Evolutionary conservation across 1,140 invertebrate species (phyloP).

Genomic region (Drosophila pseudoananassae): DNA sequence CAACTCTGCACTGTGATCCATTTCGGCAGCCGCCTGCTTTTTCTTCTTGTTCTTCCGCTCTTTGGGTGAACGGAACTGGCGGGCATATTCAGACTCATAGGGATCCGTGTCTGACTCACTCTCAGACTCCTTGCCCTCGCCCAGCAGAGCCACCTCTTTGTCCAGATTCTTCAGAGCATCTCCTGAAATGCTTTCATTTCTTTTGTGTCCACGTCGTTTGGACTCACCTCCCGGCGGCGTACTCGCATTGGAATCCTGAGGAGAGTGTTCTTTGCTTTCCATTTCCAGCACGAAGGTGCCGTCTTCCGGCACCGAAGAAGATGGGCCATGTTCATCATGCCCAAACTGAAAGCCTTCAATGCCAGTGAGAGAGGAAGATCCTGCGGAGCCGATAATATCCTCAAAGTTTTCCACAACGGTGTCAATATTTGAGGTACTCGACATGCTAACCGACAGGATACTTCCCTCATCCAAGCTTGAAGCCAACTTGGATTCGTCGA

Average conservation of each 20-base stretch:
- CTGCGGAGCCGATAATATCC: conserved; percentile 85
- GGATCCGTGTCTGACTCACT: conserved; percentile 83
- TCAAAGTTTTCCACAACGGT: conserved; percentile 86
- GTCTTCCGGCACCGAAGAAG: conserved; percentile 64
- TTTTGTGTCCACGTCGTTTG: conserved; percentile 85
- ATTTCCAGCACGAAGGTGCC: conserved; percentile 71
- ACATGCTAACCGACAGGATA: conserved; percentile 85
- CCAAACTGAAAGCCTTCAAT: conserved; percentile 75
- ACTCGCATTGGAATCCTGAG: conserved; percentile 72
- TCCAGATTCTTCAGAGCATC: conserved; percentile 72
- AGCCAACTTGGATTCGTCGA: conserved; percentile 83
- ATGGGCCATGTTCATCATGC: conserved; percentile 81
- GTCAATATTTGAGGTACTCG: conserved; percentile 85
- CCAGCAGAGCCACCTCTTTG: conserved; percentile 55
- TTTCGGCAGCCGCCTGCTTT: conserved; percentile 75
- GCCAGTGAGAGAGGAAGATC: conserved; percentile 81
- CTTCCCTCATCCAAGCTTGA: conserved; percentile 87
- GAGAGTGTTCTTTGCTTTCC: conserved; percentile 85
- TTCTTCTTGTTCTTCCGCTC: conserved; percentile 78
- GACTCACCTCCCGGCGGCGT: conserved; percentile 86
- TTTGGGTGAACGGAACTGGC: conserved; percentile 77
- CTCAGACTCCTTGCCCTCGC: conserved; percentile 79
- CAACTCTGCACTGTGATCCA: conserved; percentile 74
- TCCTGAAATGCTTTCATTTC: conserved; percentile 85
- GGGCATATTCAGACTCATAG: conserved; percentile 83